Percentiles rank a stretch among this genome's conserved stretches.
phyloP scores from a whole-genome alignment of 2,888 invertebrate species.

The Macrophya alboannulata region DNA sequence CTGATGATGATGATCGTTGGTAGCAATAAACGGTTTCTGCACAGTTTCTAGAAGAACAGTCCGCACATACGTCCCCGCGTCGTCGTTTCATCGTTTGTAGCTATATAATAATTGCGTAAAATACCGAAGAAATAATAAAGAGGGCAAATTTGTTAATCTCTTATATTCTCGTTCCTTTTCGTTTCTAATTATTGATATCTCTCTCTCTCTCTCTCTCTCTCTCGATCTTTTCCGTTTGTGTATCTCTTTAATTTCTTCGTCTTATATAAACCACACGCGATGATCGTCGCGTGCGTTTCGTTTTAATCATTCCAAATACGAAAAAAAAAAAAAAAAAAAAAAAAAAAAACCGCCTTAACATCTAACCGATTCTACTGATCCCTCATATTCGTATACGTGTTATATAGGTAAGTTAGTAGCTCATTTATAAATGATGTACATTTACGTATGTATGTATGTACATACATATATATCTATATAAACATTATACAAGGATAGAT shows the following conservation, averaged over 20 bases:
- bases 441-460: slow-evolving; percentile 53
- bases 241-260: background rate
- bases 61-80: no score
- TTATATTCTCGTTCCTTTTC: slow-evolving; percentile 50
- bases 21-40: no score
- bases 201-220: slow-evolving; percentile 54
- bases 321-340: background rate
- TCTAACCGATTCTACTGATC: background rate
- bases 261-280: background rate
- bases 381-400: slow-evolving; percentile 59
- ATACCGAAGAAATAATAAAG: background rate
- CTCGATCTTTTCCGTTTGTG: background rate
- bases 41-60: no score
- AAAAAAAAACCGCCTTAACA: background rate
- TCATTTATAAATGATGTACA: slow-evolving; percentile 66
- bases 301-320: background rate
- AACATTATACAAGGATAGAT: background rate
- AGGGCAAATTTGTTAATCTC: slow-evolving; percentile 54
- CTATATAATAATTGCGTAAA: background rate
- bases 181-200: slow-evolving; percentile 36
- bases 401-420: background rate
- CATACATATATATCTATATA: background rate
- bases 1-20: no score
- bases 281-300: background rate
- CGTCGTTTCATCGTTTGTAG: no score